Conservation (phyloP, 2,113 vertebrate genomes). For the Cottus gobio region DNA sequence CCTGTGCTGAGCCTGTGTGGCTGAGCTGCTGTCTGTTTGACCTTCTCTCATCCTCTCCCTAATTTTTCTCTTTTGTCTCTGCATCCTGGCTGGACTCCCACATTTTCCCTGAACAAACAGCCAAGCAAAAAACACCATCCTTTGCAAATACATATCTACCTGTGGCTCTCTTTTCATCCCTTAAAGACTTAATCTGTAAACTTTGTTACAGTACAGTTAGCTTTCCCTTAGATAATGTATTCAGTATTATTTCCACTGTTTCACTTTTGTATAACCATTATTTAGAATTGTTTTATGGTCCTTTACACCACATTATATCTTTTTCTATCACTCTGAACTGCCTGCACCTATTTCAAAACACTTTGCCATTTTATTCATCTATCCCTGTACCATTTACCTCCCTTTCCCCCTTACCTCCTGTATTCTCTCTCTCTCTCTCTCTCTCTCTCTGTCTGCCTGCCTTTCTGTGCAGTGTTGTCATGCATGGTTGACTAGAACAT, state of each 20-base stretch:
- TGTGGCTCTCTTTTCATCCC: conserved; percentile 44
- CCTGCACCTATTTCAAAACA: conserved; percentile 13
- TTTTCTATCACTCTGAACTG: background rate
- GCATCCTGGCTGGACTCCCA: conserved; percentile 49
- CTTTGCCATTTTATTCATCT: conserved; percentile 1
- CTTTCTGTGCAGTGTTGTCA: conserved; percentile 24
- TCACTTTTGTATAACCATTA: conserved; percentile 24
- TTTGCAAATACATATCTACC: conserved; percentile 47
- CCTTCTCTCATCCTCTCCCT: conserved; percentile 60
- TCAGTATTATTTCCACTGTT: background rate
- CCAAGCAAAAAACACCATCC: conserved; percentile 52
- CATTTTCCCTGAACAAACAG: conserved; percentile 60
- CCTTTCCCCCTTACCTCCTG: background rate
- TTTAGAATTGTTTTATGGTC: conserved; percentile 1
- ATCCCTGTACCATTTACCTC: too few species aligned
- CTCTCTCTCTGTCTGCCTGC: background rate
- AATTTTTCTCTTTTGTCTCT: conserved; percentile 56
- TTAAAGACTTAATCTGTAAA: conserved; percentile 25
- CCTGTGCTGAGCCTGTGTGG: conserved; percentile 19
- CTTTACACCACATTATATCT: background rate
- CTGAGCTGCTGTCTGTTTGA: conserved; percentile 45
- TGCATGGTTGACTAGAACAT: conserved; percentile 49
- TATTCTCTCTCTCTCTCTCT: background rate
- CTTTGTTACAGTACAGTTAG: conserved; percentile 9
- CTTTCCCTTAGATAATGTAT: conserved; percentile 7